Conservation (phyloP, 2,113 vertebrate genomes). For the Nothocercus nigrocapillus region DNA sequence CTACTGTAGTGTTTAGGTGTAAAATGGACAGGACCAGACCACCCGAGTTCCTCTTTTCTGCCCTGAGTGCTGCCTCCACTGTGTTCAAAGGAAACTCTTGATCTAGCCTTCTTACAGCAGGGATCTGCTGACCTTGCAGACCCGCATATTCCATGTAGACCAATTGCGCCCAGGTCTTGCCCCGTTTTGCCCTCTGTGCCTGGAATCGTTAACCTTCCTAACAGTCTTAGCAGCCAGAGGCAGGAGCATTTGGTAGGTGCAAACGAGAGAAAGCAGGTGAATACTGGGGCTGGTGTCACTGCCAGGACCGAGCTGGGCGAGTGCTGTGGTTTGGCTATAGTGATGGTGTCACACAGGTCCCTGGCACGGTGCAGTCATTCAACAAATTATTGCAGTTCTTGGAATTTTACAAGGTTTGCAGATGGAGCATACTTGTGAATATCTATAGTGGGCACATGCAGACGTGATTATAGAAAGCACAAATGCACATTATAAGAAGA, state of each 20-base stretch:
- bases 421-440: neutral
- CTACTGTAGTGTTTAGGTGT: neutral
- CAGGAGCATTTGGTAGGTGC: neutral
- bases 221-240: neutral
- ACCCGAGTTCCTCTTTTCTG: neutral
- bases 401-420: neutral
- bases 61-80: neutral
- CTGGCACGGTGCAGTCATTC: neutral
- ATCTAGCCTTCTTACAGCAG: neutral
- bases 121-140: neutral
- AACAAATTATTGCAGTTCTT: neutral
- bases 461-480: neutral
- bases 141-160: neutral
- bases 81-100: neutral
- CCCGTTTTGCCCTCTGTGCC: neutral
- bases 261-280: neutral
- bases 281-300: neutral
- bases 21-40: neutral
- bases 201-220: neutral
- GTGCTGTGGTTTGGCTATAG: fast-evolving
- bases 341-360: neutral
- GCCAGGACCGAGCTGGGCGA: neutral
- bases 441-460: neutral
- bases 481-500: neutral
- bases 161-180: neutral